Percentiles rank a stretch among this genome's conserved stretches.
phyloP scores from a whole-genome alignment of 2,888 invertebrate species.

The Pollenia amentaria region DNA sequence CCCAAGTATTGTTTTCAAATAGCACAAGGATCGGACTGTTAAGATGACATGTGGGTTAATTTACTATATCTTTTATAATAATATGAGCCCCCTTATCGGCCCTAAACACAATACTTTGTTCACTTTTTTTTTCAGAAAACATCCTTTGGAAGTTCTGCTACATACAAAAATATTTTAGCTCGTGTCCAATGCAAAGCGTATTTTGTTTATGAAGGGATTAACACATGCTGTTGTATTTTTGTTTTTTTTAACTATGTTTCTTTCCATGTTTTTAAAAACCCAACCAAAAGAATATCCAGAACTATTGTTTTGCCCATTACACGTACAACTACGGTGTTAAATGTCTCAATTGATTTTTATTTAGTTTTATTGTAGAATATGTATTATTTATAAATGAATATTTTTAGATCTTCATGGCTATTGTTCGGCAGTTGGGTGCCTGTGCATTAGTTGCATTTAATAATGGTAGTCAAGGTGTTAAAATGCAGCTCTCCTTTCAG shows the following conservation, averaged over 20 bases:
- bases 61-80: too few species aligned
- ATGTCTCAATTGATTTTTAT: conserved; percentile 72
- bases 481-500: conserved; percentile 51
- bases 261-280: conserved; percentile 25
- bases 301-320: conserved; percentile 60
- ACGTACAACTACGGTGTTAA: conserved; percentile 59
- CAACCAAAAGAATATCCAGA: conserved; percentile 49
- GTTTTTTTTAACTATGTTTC: conserved; percentile 26
- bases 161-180: conserved; percentile 40
- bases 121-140: not conserved
- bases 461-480: conserved; percentile 71
- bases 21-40: too few species aligned
- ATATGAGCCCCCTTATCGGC: too few species aligned
- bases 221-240: conserved; percentile 67
- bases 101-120: too few species aligned
- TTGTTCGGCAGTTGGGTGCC: conserved; percentile 56
- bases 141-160: conserved; percentile 12
- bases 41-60: too few species aligned
- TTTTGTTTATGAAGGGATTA: conserved; percentile 69
- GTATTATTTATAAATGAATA: conserved; percentile 48
- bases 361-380: conserved; percentile 4
- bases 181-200: conserved; percentile 51
- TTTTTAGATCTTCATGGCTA: conserved; percentile 45
- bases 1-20: too few species aligned
- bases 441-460: conserved; percentile 67